These are phyloP conservation scores for Nephila pilipes DNA, from an alignment of 1,140 invertebrate genomes.

Conservation along the genomic window DNA sequence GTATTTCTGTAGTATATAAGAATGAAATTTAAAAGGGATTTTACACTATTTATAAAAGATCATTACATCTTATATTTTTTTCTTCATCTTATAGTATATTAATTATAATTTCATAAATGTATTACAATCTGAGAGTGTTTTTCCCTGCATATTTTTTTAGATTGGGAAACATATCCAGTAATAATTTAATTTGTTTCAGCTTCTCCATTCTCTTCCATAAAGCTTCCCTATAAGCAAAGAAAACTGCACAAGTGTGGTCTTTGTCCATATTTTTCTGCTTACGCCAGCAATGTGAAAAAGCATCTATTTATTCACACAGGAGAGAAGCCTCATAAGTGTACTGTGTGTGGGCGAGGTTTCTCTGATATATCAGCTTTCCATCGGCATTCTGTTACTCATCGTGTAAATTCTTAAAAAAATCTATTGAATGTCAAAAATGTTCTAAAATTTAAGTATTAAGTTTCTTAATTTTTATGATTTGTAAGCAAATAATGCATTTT, in stretches of 20 bases:
- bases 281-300: conserved; percentile 16
- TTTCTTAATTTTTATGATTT: too few species aligned
- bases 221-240: neutral
- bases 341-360: conserved; percentile 23
- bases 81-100: too few species aligned
- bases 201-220: neutral
- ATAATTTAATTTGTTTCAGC: neutral
- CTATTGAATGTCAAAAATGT: too few species aligned
- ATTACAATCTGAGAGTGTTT: too few species aligned
- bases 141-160: too few species aligned
- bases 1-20: too few species aligned
- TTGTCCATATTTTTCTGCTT: conserved; percentile 20
- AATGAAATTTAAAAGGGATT: too few species aligned
- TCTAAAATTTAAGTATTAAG: too few species aligned
- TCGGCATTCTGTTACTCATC: neutral
- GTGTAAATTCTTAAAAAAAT: neutral
- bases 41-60: too few species aligned
- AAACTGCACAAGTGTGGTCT: conserved; percentile 10
- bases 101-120: too few species aligned
- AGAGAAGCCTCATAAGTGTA: conserved; percentile 33
- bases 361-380: neutral
- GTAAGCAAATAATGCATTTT: too few species aligned
- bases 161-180: neutral
- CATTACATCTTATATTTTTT: too few species aligned
- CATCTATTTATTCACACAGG: conserved; percentile 39